Base-by-base conservation (phyloP, 2,888 invertebrate species). In the Cheilosia soror region DNA sequence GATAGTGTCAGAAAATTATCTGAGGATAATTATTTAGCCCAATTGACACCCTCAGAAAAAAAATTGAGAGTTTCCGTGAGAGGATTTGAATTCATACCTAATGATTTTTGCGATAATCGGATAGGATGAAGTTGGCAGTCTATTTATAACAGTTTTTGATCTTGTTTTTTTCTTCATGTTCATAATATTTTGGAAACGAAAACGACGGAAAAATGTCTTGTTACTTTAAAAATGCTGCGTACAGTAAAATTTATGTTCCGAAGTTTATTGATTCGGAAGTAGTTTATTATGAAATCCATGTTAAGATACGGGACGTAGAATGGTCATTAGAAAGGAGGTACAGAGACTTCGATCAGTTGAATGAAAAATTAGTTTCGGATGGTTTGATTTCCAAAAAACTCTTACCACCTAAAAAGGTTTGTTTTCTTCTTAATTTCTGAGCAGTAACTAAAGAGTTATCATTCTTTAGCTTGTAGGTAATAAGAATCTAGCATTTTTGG, bases 261-360 rank as follows among this genome's bases (percentile, higher is more conserved):
- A 94, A 94, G 75, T 93, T 94, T 40, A 94, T 94, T 86, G 94
- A 95, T 88, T 93, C 94, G 4, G 88, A 88, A 85, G 94, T 96
- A 78, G 96, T 95, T 0, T 96, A 94, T 91, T 97, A 97, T 90
- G 94, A 94, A 89, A 96, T 97, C 87, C 93, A 93, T 89, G 90
- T 92, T 13, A 94, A 93, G 89, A 94, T 97, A 27, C 95, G 94
- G n/a, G 93, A 94, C 81, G 94, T 96, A 79, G 93, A 94, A 81
- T 99, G 98, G 99, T 94, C 94, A 87, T 96, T 98, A 7, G 94
- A 94, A 89, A 96, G 91, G 20, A 95, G 98, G 88, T 99, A 98
- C 93, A 97, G 95, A 90, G 97, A 98, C 89, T 99, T 98, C 92
- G 95, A 95, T 87, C 96, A 97, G 73, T 93, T 98, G 13, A 97